Base-by-base conservation (phyloP, 2,113 vertebrate genomes). In the Motacilla alba region DNA sequence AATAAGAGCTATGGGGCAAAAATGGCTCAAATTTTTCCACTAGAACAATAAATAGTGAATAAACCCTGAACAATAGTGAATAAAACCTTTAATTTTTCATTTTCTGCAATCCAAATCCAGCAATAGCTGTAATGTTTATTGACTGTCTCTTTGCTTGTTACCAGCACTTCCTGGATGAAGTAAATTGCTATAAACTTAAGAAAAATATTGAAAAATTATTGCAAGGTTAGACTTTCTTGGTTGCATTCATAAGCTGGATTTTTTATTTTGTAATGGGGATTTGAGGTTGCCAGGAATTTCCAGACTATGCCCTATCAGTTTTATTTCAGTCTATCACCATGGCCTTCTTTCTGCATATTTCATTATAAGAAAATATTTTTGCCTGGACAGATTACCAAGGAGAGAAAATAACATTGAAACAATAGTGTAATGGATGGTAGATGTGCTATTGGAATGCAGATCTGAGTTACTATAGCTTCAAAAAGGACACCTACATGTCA, bases 251-350 rank as follows among this genome's bases (percentile, higher is more conserved):
- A 92, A 88, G 21, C 10, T 20, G 46, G 13, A 62, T 46, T 73
- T 78, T 74, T 89, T 33, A 18, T 44, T 39, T 96, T 55, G 7
- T 56, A 66, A 75, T 2, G 2, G 23, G 2, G 5, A 73, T 93
- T 72, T 73, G 74, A 60, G 43, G 49, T 84, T 89, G 55, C 79
- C 94, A 94, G 52, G 63, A 95, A 90, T 95, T 95, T 92, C 46
- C 83, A 96, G 82, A 60, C 87, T 76, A 11, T 90, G 44, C 19
- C 59, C 23, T 60, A 91, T 44, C 44, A 35, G 28, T 72, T 86
- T 70, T 69, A 46, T 64, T 96, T 69, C 44, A 94, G 33, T 79
- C 92, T 75, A 43, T 68, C 23, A 50, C 21, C 23, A 43, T 78
- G 58, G 66, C 53, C n/a, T 75, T 81, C 41, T 78, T 59, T 79